Base-by-base conservation (phyloP, 1,140 invertebrate species). In the Steinernema khuongi region DNA sequence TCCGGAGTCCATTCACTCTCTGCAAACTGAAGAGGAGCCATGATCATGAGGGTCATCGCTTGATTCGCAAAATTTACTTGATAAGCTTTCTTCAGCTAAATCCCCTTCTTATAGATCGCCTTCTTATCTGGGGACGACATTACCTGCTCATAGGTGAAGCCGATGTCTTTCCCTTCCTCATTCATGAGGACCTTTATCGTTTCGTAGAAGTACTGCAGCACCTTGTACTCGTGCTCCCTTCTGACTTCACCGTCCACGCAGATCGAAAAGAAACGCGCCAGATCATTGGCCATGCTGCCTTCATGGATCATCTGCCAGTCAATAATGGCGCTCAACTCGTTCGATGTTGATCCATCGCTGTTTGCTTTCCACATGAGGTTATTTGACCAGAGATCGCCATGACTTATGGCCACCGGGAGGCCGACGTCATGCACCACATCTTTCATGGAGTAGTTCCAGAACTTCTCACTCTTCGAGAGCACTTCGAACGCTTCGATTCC, bases 321-420 rank as follows among this genome's bases (percentile, higher is more conserved):
- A 29, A 72, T 69, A 31, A 60, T 68, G 14, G 71, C 71, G 2
- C 4, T 67, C 2, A 72, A 22, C 71, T 72, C 71, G 33, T 71
- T 71, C 17, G 30, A 1, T 1, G 60, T 18, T 11, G 70, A 71
- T 28, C 70, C 70, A 29, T 72, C 66, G 2, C 7, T 2, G 18
- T 68, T 69, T 31, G 2, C 26, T 67, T 67, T 69, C 43, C 43
- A 72, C 4, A 72, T n/a, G 71, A 72, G 71, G 50, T 72, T 72
- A 31, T 72, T 72, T 14, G 66, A 28, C 71, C 71, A 72, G 4
- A 69, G n/a, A 33, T 72, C 44, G 60, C 71, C 71, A 29, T 72
- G 71, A 19, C 50, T 31, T 14, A 72, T 1, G 2, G 32, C 67
- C 22, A 22, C 19, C 4, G 60, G 44, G 11, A 72, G n/a, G 18